Base-by-base conservation (phyloP, 2,113 vertebrate species). In the Sander vitreus region DNA sequence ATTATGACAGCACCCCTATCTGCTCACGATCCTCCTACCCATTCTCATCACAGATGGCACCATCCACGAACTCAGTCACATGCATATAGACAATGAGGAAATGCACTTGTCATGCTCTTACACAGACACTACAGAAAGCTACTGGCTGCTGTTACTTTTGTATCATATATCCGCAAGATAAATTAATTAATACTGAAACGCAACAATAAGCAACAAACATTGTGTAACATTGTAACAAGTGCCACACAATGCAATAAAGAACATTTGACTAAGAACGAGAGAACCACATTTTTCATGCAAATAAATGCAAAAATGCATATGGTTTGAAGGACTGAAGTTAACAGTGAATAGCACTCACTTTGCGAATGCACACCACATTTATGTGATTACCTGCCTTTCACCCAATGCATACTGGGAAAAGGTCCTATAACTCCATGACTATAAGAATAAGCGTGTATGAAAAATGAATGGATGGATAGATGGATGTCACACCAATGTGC, bases 1-100 rank as follows among this genome's bases (percentile, higher is more conserved):
- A 89, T 88, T 76, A 89, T 66, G 43, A 23, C 81, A 85, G 67
- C 57, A 73, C 39, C 58, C 47, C 48, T 27, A 70, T 59, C 18
- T 2, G 55, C 65, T 9, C 65, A 54, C 33, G 19, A 63, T 48
- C 27, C 62, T 5, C 57, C 58, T 50, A 55, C 30, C 19, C 43
- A 36, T 43, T 63, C 65, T 58, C 6, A 57, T 58, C 68, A 76
- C 78, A 83, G 58, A 80, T 54, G 33, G 39, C 30, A 43, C 68
- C 15, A n/a, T 64, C 36, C 19, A 64, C 58, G 23, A 15, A 47
- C 43, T 33, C 25, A n/a, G 27, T 27, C 16, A 48, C 48, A 70
- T 45, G 53, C 23, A 58, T 15, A 33, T 13, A 55, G 4, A 73
- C 23, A 18, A 10, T 36, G 25, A 70, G 21, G 5, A 47, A 55